A percentile compares a stretch with the other conserved stretches of the same genome.
Evolutionary conservation across 2,113 vertebrate genomes (phyloP).

Genomic region (Syrmaticus mikado): DNA sequence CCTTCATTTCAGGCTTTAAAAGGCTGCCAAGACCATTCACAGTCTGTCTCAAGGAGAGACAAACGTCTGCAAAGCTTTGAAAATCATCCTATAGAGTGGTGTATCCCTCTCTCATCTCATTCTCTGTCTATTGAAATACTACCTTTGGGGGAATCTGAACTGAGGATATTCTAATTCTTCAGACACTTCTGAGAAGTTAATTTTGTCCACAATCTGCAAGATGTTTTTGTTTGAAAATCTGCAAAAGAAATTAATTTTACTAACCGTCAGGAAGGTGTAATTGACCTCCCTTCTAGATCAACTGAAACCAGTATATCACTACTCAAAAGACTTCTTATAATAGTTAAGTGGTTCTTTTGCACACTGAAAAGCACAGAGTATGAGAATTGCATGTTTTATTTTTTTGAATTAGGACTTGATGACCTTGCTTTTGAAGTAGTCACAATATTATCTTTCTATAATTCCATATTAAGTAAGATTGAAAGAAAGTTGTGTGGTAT

Average conservation of each 20-base stretch:
- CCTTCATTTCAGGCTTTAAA: neutral
- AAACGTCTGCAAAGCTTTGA: conserved; percentile 16
- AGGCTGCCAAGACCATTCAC: neutral
- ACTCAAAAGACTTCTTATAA: conserved; percentile 63
- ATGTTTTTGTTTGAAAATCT: conserved; percentile 25
- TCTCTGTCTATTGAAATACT: conserved; percentile 1
- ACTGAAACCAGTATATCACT: conserved; percentile 51
- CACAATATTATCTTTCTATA: conserved; percentile 60
- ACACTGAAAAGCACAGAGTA: conserved; percentile 47
- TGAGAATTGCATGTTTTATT: conserved; percentile 66
- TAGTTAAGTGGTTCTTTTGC: conserved; percentile 54
- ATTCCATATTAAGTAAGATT: conserved; percentile 67
- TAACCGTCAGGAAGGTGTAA: conserved; percentile 39
- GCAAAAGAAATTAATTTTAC: conserved; percentile 20
- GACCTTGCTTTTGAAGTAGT: conserved; percentile 75
- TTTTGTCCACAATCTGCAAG: neutral
- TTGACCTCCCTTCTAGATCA: conserved; percentile 52
- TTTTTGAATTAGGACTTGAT: conserved; percentile 74
- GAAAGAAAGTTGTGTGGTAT: conserved; percentile 69
- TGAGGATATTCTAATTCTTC: conserved; percentile 18
- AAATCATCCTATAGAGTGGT: neutral
- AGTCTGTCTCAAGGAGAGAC: neutral
- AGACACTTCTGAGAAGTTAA: neutral
- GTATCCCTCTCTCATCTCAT: neutral
- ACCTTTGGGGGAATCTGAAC: neutral